Base-by-base conservation (phyloP, 2,888 invertebrate genomes). In the Carterocephalus palaemon region DNA sequence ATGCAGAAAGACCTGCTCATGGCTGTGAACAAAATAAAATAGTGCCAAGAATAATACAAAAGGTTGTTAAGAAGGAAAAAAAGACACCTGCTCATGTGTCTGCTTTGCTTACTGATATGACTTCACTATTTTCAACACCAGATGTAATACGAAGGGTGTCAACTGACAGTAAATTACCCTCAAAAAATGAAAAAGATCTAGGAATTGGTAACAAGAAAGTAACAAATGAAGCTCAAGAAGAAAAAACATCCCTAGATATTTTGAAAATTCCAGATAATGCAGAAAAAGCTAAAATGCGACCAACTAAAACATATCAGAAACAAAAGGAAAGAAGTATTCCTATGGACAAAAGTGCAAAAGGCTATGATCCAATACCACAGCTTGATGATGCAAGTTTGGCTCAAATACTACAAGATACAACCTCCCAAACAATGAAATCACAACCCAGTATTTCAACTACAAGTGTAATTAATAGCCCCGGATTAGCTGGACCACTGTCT, bases 121-220 rank as follows among this genome's bases (percentile, higher is more conserved):
- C 93, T 46, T 92, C 92, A 22, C 73, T 94, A 46, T 93, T 94
- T 70, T 93, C 93, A 3, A 91, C 93, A 26, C 93, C 94, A 10
- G 94, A 94, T 82, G 92, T 93, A 40, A 93, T 93, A 46, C 86
- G 92, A 58, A 86, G 93, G 58, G 92, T 93, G 8, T 88, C 89
- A 40, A 83, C 87, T 28, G 88, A 87, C 41, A 71, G 66, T 29
- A 89, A 89, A 61, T 53, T 67, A 12, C 68, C 88, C 54, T 75
- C 75, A 3, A 88, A 88, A 64, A 59, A 78, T 54, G 88, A 87
- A 1, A 89, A 89, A 66, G 89, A 90, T 15, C 10, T 59, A 31
- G 6, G 54, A 9, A 41, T 48, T 4, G 42, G 26, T 49, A 72
- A 67, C 38, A 72, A 72, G 53, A 73, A 72, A 55, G 4, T 39